Percentiles rank a stretch among this genome's conserved stretches.
These are phyloP conservation scores for Zosterops japonicus DNA, from an alignment of 2,113 vertebrate species.

Conservation along the genomic window DNA sequence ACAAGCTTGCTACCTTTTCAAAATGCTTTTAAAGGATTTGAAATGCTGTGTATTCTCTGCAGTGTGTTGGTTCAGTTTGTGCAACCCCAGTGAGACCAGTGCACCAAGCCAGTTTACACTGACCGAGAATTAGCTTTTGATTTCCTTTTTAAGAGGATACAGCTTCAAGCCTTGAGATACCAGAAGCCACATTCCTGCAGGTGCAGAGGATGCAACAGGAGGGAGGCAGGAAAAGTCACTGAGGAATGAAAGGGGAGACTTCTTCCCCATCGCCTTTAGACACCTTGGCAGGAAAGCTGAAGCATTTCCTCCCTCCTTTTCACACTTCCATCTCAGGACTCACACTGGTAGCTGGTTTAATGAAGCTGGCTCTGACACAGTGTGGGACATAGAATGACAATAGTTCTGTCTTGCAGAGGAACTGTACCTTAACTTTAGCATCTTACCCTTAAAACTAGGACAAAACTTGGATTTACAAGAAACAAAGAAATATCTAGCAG, in stretches of 20 bases:
- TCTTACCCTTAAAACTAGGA: not conserved
- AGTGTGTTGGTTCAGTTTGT: not conserved
- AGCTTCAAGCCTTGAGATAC: not conserved
- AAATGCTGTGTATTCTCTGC: not conserved
- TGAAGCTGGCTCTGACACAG: not conserved
- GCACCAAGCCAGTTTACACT: not conserved
- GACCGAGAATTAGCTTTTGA: not conserved
- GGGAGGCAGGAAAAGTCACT: not conserved
- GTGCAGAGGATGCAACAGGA: not conserved
- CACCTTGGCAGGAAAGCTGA: not conserved
- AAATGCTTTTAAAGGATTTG: not conserved
- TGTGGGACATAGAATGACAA: not conserved
- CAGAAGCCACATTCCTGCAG: not conserved
- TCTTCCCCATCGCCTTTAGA: rapidly evolving
- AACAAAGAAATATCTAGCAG: not conserved
- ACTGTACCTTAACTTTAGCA: not conserved
- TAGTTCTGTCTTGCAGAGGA: not conserved
- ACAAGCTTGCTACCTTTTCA: not conserved
- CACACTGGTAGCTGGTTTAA: not conserved
- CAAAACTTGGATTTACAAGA: not conserved
- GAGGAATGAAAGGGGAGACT: not conserved
- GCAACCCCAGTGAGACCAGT: not conserved
- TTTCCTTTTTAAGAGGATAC: not conserved
- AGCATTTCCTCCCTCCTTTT: not conserved
- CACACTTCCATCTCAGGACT: not conserved